Base-by-base conservation (phyloP, 2,888 invertebrate species). In the Diabrotica balteata region DNA sequence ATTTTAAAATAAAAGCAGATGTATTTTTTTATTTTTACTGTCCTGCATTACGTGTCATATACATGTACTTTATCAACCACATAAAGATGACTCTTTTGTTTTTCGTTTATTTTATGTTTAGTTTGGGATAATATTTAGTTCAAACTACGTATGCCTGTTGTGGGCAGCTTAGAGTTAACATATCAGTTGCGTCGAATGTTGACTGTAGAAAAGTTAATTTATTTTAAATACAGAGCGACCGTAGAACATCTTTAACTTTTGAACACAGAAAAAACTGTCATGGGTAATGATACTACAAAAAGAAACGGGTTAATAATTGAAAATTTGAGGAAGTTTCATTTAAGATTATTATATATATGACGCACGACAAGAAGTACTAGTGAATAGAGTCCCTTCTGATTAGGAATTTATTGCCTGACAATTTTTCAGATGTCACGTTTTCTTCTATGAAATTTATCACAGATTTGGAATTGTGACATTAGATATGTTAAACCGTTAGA, bases 111-210 rank as follows among this genome's bases (percentile, higher is more conserved):
- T 47, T 47, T 43, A 42, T 55, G 5, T 55, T 55, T 42, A 32
- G 17, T 57, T 45, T 45, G 44, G 54, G 42, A 42, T 17, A 54
- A 54, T 42, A 54, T 42, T 54, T 53, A 32, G 10, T 53, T 53
- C 42, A 53, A 53, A 42, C 22, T 53, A 53, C 53, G 51, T 53
- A 53, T 10, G 53, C 53, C 53, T 53, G 8, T 32, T 9, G 8
- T 10, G 32, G 53, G 53, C 53, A 53, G 53, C 53, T 53, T 53
- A 53, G 10, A 8, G 22, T 53, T 53, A 4, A 9, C 17, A 10
- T 9, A 53, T 32, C 10, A 8, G 32, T 32, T 53, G 53, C n/a
- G 7, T 22, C 22, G 8, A 52, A 17, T 53, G 32, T 32, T 54
- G 9, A 32, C 10, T 54, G 54, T 54, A 54, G 43, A 42, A 22